Base-by-base conservation (phyloP, 2,888 invertebrate species). In the Hydropsyche betteni region DNA sequence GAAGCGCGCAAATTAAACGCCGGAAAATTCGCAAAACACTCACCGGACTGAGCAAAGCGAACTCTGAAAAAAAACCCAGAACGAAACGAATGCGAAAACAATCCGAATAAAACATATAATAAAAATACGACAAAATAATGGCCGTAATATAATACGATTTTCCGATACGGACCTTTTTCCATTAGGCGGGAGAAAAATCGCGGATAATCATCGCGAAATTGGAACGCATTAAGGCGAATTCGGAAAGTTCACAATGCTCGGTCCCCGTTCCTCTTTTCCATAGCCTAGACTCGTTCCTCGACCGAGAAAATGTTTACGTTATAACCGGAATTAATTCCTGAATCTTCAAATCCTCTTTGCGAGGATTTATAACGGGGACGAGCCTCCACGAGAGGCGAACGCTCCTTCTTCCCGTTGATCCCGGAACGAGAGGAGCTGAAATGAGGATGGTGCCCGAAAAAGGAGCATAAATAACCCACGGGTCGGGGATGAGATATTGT, bases 291-390 rank as follows among this genome's bases (percentile, higher is more conserved):
- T n/a, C n/a, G n/a, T n/a, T n/a, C n/a, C 10, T 44, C 10, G 33
- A 64, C 33, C 33, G 69, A 50, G 51, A 72, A 44, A 72, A 61
- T 72, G 58, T 72, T 72, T 72, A 58, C 72, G 58, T 72, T 72
- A 58, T 58, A 72, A 72, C 72, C 58, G 38, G 58, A 72, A 72
- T 72, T 72, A 72, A 58, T 72, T 38, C 72, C 8, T 12, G 61
- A 72, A 55, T 72, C 55, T 72, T 72, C 58, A 72, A 72, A 72
- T 72, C 72, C 72, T 55, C 72, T 72, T 72, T 61, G 55, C 44
- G 72, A 34, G 72, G 58, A 72, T 72, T 72, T 72, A 72, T 72
- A 61, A 58, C 36, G 72, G 58, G 72, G 58, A 44, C 6, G 44
- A 44, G 44, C 24, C 24, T 24, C 16, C 6, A 24, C 61, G 61